phyloP scores from a whole-genome alignment of 2,797 vertebrate species.

The Potorous gilbertii region DNA sequence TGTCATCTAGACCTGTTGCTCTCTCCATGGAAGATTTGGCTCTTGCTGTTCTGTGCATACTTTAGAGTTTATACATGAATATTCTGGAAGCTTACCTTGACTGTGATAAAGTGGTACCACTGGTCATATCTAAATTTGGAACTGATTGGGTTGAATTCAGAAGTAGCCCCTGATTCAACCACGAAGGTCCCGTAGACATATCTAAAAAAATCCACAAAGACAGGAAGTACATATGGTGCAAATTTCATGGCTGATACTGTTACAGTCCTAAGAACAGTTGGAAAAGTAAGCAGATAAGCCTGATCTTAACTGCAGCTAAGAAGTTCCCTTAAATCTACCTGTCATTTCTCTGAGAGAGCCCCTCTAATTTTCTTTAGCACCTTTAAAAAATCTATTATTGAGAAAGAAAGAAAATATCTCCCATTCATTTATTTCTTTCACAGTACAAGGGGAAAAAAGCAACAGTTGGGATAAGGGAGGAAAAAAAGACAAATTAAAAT shows the following conservation, averaged over 20 bases:
- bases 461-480: not conserved
- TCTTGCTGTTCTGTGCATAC: not conserved
- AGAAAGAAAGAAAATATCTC: not conserved
- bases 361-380: not conserved
- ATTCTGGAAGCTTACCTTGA: constrained; percentile 81
- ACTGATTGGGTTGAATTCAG: constrained; percentile 82
- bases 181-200: constrained; percentile 86
- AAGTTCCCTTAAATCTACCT: not conserved
- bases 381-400: not conserved
- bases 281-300: not conserved
- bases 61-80: not conserved
- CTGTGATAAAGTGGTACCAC: constrained; percentile 79
- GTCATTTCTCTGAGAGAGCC: not conserved
- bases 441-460: not conserved
- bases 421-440: not conserved
- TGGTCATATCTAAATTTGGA: constrained; percentile 77
- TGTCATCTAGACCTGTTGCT: not conserved
- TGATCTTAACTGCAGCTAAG: not conserved
- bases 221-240: not conserved
- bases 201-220: constrained; percentile 78
- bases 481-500: constrained; percentile 6
- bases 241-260: not conserved
- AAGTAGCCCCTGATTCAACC: constrained; percentile 85
- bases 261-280: not conserved
- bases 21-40: not conserved